Evolutionary conservation across 2,888 invertebrate species (phyloP).

Genomic region (Zygaena filipendulae): DNA sequence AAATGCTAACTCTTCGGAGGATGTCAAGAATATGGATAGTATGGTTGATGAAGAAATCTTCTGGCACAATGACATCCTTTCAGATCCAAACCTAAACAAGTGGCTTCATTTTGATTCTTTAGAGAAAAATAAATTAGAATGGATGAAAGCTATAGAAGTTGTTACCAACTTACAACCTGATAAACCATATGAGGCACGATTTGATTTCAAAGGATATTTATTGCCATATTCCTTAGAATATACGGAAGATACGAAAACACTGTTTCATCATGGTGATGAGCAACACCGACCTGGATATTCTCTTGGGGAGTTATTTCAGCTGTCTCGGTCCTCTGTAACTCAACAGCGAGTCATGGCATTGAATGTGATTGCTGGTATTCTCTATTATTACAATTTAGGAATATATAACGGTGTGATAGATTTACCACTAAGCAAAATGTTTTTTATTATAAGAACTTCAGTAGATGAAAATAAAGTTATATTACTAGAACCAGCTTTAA

Average conservation of each 20-base stretch:
- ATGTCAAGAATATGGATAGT: too few species aligned
- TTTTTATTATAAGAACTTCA: constrained; percentile 85
- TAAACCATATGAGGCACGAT: constrained; percentile 81
- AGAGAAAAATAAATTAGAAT: constrained; percentile 88
- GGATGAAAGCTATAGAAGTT: constrained; percentile 80
- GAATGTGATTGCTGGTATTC: constrained; percentile 81
- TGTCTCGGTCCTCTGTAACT: constrained; percentile 79
- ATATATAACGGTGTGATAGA: constrained; percentile 81
- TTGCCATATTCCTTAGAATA: constrained; percentile 75
- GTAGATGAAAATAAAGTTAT: constrained; percentile 84
- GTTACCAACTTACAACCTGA: constrained; percentile 66
- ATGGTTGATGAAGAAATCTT: constrained; percentile 25
- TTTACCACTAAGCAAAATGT: constrained; percentile 79
- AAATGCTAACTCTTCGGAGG: not conserved
- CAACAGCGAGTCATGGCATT: constrained; percentile 88
- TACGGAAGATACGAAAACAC: constrained; percentile 63
- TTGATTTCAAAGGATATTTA: constrained; percentile 84
- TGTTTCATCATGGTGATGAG: constrained; percentile 95
- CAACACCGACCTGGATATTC: constrained; percentile 92
- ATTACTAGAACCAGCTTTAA: constrained; percentile 79
- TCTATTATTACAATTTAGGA: constrained; percentile 78
- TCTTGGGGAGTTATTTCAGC: constrained; percentile 85
- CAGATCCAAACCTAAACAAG: constrained; percentile 70
- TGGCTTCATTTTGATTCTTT: constrained; percentile 90
- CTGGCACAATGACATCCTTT: constrained; percentile 69